phyloP scores from a whole-genome alignment of 2,888 invertebrate species.

The Phrixothrix hirtus region DNA sequence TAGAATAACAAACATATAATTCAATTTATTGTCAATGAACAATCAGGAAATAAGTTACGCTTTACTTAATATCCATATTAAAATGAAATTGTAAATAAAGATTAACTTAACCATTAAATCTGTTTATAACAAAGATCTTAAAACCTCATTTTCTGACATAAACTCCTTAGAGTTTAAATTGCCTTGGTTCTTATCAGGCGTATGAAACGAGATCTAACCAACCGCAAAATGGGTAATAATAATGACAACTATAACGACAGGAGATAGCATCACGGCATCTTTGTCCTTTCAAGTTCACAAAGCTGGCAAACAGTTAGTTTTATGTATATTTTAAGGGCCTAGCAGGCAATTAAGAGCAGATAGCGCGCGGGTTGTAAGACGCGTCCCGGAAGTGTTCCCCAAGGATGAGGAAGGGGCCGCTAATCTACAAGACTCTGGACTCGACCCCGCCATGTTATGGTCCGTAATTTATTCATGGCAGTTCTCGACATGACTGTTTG shows the following conservation, averaged over 20 bases:
- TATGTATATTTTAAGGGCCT: conserved; percentile 48
- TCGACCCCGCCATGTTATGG: conserved; percentile 45
- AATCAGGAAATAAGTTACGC: background rate
- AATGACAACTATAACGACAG: conserved; percentile 38
- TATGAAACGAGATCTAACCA: conserved; percentile 25
- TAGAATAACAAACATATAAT: background rate
- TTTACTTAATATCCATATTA: conserved; percentile 5
- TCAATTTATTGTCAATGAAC: conserved; percentile 7
- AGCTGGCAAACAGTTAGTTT: conserved; percentile 47
- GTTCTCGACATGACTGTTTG: conserved; percentile 53
- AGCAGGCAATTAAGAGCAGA: conserved; percentile 42
- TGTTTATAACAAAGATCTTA: conserved; percentile 15
- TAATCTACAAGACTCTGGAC: conserved; percentile 52
- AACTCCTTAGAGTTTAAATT: conserved; percentile 24
- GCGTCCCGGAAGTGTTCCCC: conserved; percentile 53
- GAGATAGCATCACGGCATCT: conserved; percentile 42
- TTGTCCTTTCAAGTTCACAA: conserved; percentile 44
- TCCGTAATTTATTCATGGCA: conserved; percentile 55
- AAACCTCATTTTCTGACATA: conserved; percentile 17
- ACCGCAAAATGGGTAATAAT: conserved; percentile 36
- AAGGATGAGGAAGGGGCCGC: conserved; percentile 46
- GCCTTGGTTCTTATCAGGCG: conserved; percentile 17
- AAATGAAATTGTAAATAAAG: conserved; percentile 5
- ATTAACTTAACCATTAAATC: conserved; percentile 9
- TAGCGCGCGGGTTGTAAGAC: conserved; percentile 48